Evolutionary conservation across 2,113 vertebrate genomes (phyloP), one percentile per base, ranked within the genome.

Genomic region (Phalacrocorax aristotelis): DNA sequence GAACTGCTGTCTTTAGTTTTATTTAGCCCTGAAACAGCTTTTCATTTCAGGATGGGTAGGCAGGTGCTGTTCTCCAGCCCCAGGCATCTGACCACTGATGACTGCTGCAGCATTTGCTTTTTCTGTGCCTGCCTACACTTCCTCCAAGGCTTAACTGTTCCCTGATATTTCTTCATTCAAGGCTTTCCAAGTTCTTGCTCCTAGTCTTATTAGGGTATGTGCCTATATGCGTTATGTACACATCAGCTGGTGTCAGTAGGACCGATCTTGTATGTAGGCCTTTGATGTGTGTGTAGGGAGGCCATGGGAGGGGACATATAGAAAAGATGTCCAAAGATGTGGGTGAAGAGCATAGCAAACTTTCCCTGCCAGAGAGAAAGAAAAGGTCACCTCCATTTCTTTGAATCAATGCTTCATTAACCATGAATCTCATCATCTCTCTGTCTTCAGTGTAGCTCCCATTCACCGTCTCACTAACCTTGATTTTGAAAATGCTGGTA

Each of bases 291-390:
- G 9, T 27, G 34, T 78, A 57, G 34, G 4, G 14, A 3, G 15
- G 3, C 1, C 3, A 1, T 7, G 11, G 18, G 3, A 46, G 5
- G 13, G 8, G 6, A 34, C 9, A 6, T 19, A 26, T 5, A 78
- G 49, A 64, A 60, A 44, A 83, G 7, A 2, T 74, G n/a, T 42
- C 11, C 16, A 69, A 38, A 72, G n/a, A 38, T 21, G 25, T 49
- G 23, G 30, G 20, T 71, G 79, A 84, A 71, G 25, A 62, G 8
- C 44, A 44, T 2, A 68, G 11, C 27, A 89, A 79, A 79, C 38
- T 34, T 72, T 18, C 17, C 32, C 23, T 74, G 32, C 9, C 20
- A 51, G 71, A 68, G 4, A 44, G 23, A 58, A 42, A 64, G 65
- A 57, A 55, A n/a, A 58, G 32, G 34, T 70, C 66, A 75, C 19